Conservation (phyloP, 2,113 vertebrate species). For the Puntigrus tetrazona region DNA sequence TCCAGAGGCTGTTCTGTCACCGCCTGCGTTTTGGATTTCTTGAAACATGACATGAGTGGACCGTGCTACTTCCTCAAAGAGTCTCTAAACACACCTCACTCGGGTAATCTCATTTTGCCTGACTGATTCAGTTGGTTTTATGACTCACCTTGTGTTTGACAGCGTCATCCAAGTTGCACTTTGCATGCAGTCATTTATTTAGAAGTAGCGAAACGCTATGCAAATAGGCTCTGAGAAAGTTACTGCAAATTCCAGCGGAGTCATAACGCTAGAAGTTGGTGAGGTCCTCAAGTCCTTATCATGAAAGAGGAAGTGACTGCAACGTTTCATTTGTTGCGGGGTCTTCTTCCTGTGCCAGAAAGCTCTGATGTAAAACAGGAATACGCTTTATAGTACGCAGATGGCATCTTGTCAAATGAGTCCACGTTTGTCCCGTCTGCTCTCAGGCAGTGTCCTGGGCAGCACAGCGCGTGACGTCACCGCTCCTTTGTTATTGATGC, state of each 20-base stretch:
- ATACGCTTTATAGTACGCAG: constrained; percentile 50
- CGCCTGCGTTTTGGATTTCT: constrained; percentile 44
- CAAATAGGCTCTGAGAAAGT: not conserved
- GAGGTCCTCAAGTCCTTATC: constrained; percentile 30
- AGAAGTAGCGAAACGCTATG: not conserved
- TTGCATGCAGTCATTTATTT: not conserved
- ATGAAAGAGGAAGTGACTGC: constrained; percentile 44
- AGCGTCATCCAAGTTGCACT: not conserved
- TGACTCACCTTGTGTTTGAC: not conserved
- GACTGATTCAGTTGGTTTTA: not conserved
- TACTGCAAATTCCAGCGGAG: not conserved
- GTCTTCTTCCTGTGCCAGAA: constrained; percentile 26
- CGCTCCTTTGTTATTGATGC: constrained; percentile 79
- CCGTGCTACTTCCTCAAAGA: constrained; percentile 2
- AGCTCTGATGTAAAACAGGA: constrained; percentile 12
- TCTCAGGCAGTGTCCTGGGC: constrained; percentile 74
- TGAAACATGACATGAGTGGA: constrained; percentile 4
- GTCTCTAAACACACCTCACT: not conserved
- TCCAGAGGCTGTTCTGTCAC: constrained; percentile 38
- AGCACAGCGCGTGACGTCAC: constrained; percentile 75
- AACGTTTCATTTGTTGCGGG: constrained; percentile 34
- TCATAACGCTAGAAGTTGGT: constrained; percentile 1
- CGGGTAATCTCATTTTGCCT: not conserved
- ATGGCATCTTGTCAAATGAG: constrained; percentile 48
- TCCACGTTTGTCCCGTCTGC: constrained; percentile 38